These are phyloP conservation scores for Glandiceps talaboti DNA, from an alignment of 53 echinoderm and acorn worm genomes.

Conservation along the genomic window DNA sequence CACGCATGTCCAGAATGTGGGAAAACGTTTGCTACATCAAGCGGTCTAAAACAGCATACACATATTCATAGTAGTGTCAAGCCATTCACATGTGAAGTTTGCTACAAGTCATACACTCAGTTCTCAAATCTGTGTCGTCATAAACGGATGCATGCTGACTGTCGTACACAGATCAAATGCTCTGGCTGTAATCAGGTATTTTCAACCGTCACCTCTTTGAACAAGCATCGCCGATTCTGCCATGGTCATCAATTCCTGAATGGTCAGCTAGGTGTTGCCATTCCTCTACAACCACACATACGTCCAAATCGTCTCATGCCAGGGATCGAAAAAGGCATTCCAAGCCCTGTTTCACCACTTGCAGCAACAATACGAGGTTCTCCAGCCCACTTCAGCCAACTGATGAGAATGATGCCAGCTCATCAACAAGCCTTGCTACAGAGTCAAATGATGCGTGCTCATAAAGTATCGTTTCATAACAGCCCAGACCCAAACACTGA, in stretches of 20 bases:
- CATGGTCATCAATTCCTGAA: slow-evolving; percentile 75
- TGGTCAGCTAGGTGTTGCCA: slow-evolving; percentile 41
- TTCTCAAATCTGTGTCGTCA: slow-evolving; percentile 94
- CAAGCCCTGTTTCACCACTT: slow-evolving; percentile 19
- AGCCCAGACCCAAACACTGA: slow-evolving; percentile 57
- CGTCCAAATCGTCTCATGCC: background rate
- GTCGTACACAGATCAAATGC: slow-evolving; percentile 90
- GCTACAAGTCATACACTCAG: slow-evolving; percentile 96
- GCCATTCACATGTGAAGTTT: slow-evolving; percentile 94
- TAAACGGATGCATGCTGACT: slow-evolving; percentile 97
- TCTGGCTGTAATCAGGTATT: slow-evolving; percentile 84
- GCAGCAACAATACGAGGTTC: slow-evolving; percentile 75
- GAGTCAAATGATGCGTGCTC: slow-evolving; percentile 56
- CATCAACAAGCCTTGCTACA: slow-evolving; percentile 73
- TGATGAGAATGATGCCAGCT: background rate
- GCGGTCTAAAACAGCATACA: slow-evolving; percentile 92
- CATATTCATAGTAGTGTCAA: slow-evolving; percentile 98
- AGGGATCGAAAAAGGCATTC: background rate
- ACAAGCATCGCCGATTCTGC: slow-evolving; percentile 95
- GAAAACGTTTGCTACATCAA: slow-evolving; percentile 91
- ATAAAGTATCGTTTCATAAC: slow-evolving; percentile 34
- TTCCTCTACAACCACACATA: slow-evolving; percentile 7
- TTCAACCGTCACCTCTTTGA: slow-evolving; percentile 83
- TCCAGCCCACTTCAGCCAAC: slow-evolving; percentile 31
- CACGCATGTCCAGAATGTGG: slow-evolving; percentile 95